phyloP scores from a whole-genome alignment of 1,140 invertebrate genomes.

The Calosoma granatense region DNA sequence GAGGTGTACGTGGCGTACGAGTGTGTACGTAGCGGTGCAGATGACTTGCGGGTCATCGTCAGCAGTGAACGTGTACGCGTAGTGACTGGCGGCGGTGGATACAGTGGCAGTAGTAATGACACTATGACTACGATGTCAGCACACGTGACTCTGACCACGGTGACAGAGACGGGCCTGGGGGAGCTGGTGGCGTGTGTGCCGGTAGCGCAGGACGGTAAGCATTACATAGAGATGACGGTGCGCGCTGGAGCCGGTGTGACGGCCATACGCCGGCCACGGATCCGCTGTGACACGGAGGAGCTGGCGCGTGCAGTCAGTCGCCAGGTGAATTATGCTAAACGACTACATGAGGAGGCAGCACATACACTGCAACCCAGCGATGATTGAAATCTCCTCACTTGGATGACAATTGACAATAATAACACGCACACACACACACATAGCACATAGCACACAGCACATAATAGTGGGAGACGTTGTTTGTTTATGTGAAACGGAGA shows the following conservation, averaged over 20 bases:
- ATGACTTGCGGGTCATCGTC: conserved; percentile 63
- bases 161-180: conserved; percentile 57
- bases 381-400: no score
- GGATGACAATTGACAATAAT: no score
- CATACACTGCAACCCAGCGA: conserved; percentile 41
- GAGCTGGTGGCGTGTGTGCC: conserved; percentile 23
- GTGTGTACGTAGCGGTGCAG: conserved; percentile 54
- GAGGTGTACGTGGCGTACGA: conserved; percentile 59
- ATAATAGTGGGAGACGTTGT: no score
- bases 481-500: no score
- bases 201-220: conserved; percentile 17
- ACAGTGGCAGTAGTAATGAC: conserved; percentile 18
- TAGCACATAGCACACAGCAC: no score
- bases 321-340: conserved; percentile 73
- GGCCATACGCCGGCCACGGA: conserved; percentile 50
- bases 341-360: conserved; percentile 68
- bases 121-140: no score
- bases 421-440: no score
- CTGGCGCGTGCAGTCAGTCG: conserved; percentile 66
- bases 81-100: conserved; percentile 47
- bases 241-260: conserved; percentile 40
- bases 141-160: conserved; percentile 37
- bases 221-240: conserved; percentile 71
- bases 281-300: conserved; percentile 69
- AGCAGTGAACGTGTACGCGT: conserved; percentile 70